Evolutionary conservation across 1,140 invertebrate genomes (phyloP).

Genomic region (Drosophila watanabei): DNA sequence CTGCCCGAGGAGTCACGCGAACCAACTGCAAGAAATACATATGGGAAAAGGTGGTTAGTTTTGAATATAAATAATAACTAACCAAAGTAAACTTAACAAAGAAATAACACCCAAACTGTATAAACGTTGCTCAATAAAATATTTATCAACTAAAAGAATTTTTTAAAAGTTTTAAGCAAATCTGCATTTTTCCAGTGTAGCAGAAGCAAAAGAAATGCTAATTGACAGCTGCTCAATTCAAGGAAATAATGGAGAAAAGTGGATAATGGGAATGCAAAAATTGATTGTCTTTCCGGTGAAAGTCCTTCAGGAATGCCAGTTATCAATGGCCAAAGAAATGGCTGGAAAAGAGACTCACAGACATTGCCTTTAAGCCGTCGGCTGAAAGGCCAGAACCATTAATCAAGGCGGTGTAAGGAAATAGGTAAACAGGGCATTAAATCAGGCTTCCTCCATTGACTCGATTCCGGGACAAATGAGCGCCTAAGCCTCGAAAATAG

Average conservation of each 20-base stretch:
- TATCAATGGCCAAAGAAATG: slow-evolving; percentile 6
- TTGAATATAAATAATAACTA: not conserved
- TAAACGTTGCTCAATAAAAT: not conserved
- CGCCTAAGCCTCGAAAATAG: slow-evolving; percentile 66
- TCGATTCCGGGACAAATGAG: slow-evolving; percentile 58
- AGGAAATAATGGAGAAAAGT: slow-evolving; percentile 30
- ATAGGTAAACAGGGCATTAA: slow-evolving; percentile 70
- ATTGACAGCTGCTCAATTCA: slow-evolving; percentile 50
- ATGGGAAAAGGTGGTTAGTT: not conserved
- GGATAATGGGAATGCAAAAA: slow-evolving; percentile 38
- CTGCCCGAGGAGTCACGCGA: slow-evolving; percentile 87
- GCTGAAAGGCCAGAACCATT: slow-evolving; percentile 42
- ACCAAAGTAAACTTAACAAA: not conserved
- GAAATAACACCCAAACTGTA: not conserved
- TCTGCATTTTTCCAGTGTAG: slow-evolving; percentile 1
- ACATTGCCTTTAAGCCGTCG: slow-evolving; percentile 7
- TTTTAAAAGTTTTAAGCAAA: not conserved
- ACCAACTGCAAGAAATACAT: slow-evolving; percentile 87
- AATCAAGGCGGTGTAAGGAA: slow-evolving; percentile 37
- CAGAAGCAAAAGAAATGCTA: slow-evolving; percentile 28
- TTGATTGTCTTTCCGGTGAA: slow-evolving; percentile 42
- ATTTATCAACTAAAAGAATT: not conserved
- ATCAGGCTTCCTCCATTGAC: slow-evolving; percentile 34
- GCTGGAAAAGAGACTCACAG: not conserved
- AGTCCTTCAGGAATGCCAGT: slow-evolving; percentile 29